Evolutionary conservation across 2,113 vertebrate species (phyloP).

Genomic region (Serinus canaria): DNA sequence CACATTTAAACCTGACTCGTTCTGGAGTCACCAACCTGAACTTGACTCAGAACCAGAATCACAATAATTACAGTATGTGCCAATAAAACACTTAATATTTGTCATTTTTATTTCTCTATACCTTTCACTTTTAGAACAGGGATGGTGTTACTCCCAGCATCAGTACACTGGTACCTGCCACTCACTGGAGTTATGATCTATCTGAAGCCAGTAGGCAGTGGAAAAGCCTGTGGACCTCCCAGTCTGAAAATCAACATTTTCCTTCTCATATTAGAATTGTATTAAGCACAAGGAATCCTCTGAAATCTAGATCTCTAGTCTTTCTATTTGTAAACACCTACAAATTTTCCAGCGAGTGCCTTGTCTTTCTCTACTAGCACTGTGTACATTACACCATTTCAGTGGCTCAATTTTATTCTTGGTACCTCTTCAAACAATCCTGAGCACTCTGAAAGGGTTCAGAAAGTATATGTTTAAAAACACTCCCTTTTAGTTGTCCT

Average conservation of each 20-base stretch:
- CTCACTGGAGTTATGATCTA: background rate
- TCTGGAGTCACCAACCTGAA: background rate
- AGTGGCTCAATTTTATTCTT: background rate
- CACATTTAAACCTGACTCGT: rapidly evolving
- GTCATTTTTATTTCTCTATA: background rate
- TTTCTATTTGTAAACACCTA: background rate
- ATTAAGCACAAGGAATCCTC: background rate
- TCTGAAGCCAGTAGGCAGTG: background rate
- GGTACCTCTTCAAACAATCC: background rate
- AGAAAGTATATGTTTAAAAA: background rate
- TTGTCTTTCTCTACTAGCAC: background rate
- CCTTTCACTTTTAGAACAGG: background rate
- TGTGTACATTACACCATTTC: background rate
- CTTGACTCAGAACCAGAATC: background rate
- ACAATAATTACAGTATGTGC: background rate
- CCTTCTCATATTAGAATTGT: background rate
- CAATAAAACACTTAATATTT: background rate
- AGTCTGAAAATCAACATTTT: background rate
- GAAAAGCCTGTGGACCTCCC: background rate
- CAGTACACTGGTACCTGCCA: background rate
- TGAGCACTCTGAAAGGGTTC: background rate
- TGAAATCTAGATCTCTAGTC: background rate
- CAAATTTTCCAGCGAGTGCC: background rate
- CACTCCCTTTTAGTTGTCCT: background rate
- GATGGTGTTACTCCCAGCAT: background rate